Evolutionary conservation across 2,797 vertebrate species (phyloP).

Genomic region (Falco peregrinus): DNA sequence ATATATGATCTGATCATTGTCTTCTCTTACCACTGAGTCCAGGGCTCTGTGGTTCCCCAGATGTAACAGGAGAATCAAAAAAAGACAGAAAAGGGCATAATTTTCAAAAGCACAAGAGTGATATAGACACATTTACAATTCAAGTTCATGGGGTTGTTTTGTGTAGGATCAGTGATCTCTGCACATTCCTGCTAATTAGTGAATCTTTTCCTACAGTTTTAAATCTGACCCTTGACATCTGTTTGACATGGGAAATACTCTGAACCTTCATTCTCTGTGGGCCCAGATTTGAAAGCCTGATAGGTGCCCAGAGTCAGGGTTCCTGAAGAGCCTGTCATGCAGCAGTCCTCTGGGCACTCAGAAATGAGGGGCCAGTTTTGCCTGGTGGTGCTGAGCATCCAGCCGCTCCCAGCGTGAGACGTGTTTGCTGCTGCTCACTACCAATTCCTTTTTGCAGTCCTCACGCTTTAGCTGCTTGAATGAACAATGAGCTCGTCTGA

Average conservation of each 20-base stretch:
- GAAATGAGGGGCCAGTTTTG: not conserved
- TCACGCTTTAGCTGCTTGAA: not conserved
- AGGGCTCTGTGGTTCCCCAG: not conserved
- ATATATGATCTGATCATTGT: not conserved
- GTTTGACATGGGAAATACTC: not conserved
- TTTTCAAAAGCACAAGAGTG: not conserved
- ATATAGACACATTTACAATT: not conserved
- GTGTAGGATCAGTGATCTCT: not conserved
- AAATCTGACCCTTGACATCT: not conserved
- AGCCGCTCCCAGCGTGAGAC: not conserved
- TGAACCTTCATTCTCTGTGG: not conserved
- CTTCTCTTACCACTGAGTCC: not conserved
- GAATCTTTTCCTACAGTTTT: not conserved
- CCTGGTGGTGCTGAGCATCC: not conserved
- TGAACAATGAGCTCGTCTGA: not conserved
- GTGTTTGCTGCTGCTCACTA: rapidly evolving
- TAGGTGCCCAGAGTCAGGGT: not conserved
- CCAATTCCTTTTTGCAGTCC: not conserved
- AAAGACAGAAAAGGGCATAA: not conserved
- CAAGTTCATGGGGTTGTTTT: not conserved
- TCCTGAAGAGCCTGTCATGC: not conserved
- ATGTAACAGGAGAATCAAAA: not conserved
- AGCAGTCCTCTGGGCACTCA: not conserved
- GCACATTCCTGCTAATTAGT: not conserved
- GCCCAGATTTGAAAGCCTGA: not conserved